These are phyloP conservation scores for Pherbina coryleti DNA, from an alignment of 2,888 invertebrate species.

Conservation along the genomic window DNA sequence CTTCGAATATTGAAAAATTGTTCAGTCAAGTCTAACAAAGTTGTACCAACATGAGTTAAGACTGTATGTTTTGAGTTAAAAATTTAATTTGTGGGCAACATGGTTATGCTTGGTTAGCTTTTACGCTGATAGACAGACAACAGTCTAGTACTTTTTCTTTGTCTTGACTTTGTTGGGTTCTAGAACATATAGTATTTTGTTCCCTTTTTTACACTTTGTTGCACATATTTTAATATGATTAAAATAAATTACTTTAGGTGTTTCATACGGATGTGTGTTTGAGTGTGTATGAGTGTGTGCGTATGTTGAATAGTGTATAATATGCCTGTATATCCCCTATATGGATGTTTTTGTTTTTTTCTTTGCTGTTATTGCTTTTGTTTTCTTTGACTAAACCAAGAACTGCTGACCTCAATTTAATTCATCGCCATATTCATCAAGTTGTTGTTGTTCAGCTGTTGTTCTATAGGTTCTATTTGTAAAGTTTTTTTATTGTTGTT, in stretches of 20 bases:
- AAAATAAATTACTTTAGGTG: too few relatives aligned
- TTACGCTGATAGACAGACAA: background rate
- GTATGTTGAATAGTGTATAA: background rate
- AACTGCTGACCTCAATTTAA: conserved; percentile 34
- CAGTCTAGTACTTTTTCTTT: background rate
- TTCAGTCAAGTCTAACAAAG: too few relatives aligned
- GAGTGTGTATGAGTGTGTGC: background rate
- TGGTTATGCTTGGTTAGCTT: too few relatives aligned
- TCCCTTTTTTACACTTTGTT: conserved; percentile 12
- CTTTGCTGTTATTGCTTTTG: background rate
- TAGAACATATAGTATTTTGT: background rate
- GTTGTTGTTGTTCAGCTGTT: background rate
- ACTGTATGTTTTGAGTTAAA: too few relatives aligned
- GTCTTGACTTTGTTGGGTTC: background rate
- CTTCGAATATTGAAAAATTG: too few relatives aligned
- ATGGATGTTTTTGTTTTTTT: background rate
- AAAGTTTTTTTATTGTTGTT: conserved; percentile 6
- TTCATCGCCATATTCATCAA: background rate
- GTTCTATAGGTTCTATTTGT: background rate
- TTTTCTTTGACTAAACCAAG: background rate
- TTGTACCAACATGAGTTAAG: too few relatives aligned
- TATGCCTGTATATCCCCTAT: background rate
- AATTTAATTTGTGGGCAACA: too few relatives aligned
- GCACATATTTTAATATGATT: background rate
- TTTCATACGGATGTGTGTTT: background rate